Evolutionary conservation across 2,888 invertebrate genomes (phyloP).

Genomic region (Aleiodes testaceus): DNA sequence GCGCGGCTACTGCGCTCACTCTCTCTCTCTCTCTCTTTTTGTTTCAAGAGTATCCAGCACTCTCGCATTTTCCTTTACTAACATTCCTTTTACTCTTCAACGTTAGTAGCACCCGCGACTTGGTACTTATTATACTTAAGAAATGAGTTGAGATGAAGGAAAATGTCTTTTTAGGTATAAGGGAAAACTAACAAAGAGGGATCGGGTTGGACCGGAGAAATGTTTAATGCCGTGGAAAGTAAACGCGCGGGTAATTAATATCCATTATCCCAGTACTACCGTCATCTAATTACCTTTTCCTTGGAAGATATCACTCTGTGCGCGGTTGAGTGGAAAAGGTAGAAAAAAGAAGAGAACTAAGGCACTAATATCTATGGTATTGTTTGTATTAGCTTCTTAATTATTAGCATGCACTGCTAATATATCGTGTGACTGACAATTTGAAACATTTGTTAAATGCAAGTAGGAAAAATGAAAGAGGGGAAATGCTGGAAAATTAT

Average conservation of each 20-base stretch:
- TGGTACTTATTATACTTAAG: constrained; percentile 65
- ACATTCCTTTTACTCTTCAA: constrained; percentile 26
- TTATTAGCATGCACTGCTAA: neutral
- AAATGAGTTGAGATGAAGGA: constrained; percentile 42
- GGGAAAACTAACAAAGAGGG: constrained; percentile 71
- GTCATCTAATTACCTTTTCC: constrained; percentile 41
- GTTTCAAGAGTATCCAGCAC: constrained; percentile 49
- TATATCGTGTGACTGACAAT: constrained; percentile 12
- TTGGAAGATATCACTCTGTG: constrained; percentile 31
- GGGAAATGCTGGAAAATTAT: constrained; percentile 2
- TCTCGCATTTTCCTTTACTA: constrained; percentile 56
- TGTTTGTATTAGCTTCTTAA: constrained; percentile 29
- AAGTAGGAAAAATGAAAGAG: neutral
- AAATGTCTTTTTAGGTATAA: constrained; percentile 62
- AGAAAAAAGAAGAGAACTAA: constrained; percentile 39
- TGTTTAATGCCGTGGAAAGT: constrained; percentile 72
- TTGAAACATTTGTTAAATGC: constrained; percentile 2
- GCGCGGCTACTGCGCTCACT: constrained; percentile 9
- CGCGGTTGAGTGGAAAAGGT: constrained; percentile 34
- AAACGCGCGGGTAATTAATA: constrained; percentile 70
- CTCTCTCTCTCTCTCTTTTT: too few relatives aligned
- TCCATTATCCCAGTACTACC: constrained; percentile 66
- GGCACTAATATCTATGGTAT: constrained; percentile 24
- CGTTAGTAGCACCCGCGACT: constrained; percentile 38
- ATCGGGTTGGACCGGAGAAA: constrained; percentile 63